These are phyloP conservation scores for Cyclina sinensis DNA, from an alignment of 1,140 invertebrate species.

Conservation along the genomic window DNA sequence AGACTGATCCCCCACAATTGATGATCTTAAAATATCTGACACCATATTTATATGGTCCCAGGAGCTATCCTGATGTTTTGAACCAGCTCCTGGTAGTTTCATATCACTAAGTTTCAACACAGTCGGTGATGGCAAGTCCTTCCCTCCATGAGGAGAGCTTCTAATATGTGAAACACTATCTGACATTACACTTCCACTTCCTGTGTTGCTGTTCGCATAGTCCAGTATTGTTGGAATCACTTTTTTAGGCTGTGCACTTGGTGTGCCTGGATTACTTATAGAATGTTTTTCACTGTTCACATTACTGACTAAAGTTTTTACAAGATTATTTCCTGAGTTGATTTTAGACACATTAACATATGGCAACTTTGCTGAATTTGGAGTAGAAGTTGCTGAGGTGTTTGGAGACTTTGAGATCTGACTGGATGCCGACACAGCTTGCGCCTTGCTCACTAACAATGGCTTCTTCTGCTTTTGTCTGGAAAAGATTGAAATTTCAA, in stretches of 20 bases:
- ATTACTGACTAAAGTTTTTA: constrained; percentile 10
- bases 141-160: not conserved
- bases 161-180: not conserved
- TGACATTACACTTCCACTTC: not conserved
- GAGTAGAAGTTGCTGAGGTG: not conserved
- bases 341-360: constrained; percentile 42
- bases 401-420: not conserved
- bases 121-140: not conserved
- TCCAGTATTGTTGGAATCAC: constrained; percentile 19
- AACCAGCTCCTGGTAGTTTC: not conserved
- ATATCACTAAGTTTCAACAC: constrained; percentile 14
- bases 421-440: not conserved
- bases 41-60: constrained; percentile 64
- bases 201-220: not conserved
- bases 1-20: constrained; percentile 28
- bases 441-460: constrained; percentile 50
- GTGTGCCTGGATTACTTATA: constrained; percentile 13
- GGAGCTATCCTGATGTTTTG: constrained; percentile 21
- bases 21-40: constrained; percentile 56
- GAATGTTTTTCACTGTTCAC: not conserved
- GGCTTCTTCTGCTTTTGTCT: constrained; percentile 78
- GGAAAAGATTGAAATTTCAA: too few species aligned
- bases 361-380: constrained; percentile 21
- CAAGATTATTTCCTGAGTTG: constrained; percentile 2
- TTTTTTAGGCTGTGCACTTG: constrained; percentile 6